Conservation (phyloP, 2,797 vertebrate species). For the Neostethus bicornis region DNA sequence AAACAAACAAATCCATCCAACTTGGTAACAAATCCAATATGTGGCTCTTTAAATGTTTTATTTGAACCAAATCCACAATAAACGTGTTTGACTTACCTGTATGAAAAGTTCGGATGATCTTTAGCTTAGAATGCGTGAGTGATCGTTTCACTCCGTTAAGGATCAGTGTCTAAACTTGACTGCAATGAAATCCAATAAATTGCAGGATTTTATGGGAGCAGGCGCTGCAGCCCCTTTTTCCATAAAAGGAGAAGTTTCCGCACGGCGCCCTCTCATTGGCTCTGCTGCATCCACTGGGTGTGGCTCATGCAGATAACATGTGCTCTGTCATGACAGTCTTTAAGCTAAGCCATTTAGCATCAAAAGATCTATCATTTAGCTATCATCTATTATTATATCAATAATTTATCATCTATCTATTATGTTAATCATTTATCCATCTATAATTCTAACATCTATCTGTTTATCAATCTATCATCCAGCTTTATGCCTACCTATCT, state of each 20-base stretch:
- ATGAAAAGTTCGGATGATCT: conserved; percentile 54
- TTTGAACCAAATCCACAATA: too few relatives aligned
- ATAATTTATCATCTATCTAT: not conserved
- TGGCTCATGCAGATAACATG: conserved; percentile 73
- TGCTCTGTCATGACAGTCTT: conserved; percentile 26
- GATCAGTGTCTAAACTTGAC: conserved; percentile 42
- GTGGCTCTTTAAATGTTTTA: too few relatives aligned
- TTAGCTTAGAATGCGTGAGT: conserved; percentile 13
- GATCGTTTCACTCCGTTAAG: conserved; percentile 1
- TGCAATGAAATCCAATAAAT: conserved; percentile 43
- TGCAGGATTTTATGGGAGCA: conserved; percentile 81
- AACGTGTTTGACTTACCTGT: conserved; percentile 67
- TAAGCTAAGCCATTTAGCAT: too few relatives aligned
- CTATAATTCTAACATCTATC: not conserved
- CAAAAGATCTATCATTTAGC: too few relatives aligned
- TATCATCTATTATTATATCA: not conserved
- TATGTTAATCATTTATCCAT: too few relatives aligned
- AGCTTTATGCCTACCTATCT: too few relatives aligned
- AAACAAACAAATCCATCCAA: too few relatives aligned
- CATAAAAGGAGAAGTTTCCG: conserved; percentile 97
- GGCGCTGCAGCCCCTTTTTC: conserved; percentile 82
- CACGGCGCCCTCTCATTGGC: conserved; percentile 85
- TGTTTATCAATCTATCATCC: not conserved
- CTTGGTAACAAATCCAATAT: too few relatives aligned
- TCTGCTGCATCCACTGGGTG: conserved; percentile 72